Base-by-base conservation (phyloP, 2,113 vertebrate species). In the Gallinago paraguaiae region DNA sequence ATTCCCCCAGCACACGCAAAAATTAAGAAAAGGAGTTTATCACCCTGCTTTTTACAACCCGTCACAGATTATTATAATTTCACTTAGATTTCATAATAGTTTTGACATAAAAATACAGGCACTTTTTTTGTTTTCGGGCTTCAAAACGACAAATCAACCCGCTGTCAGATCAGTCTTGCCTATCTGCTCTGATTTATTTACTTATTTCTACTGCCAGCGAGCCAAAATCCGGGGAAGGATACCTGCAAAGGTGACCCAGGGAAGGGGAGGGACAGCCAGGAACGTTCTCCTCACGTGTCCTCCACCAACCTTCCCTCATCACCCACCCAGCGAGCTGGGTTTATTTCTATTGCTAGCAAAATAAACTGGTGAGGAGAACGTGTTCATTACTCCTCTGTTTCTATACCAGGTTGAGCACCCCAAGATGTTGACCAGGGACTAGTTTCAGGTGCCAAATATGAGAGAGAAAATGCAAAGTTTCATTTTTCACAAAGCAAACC, bases 51-150 rank as follows among this genome's bases (percentile, higher is more conserved):
- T 94, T 94, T 83, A 90, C 70, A 95, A 82, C 77, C 72, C 92
- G 86, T 93, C 93, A 94, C n/a, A 43, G 65, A 51, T 92, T 92
- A 76, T 96, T 91, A 84, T 82, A 76, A 94, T 54, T 91, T 69
- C 81, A 91, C 83, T 54, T 6, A 76, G 91, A 95, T 74, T 89
- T 87, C 77, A 50, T 82, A 96, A 82, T 89, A 93, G 91, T 91
- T 96, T 85, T 93, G 93, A 94, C 88, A 81, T 9, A 64, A 61
- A 96, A 95, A 74, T 84, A 72, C 61, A 54, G 82, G 83, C 89
- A 91, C 41, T 61, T 91, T 89, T 95, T 95, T 90, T 88, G 80
- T 14, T 91, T 91, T 75, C 0, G 0, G 25, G n/a, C 94, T 80
- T 6, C 17, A 75, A 92, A 91, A 91, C 51, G 87, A 96, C 91